These are phyloP conservation scores for Sisyra nigra DNA, from an alignment of 2,888 invertebrate species.

Conservation along the genomic window DNA sequence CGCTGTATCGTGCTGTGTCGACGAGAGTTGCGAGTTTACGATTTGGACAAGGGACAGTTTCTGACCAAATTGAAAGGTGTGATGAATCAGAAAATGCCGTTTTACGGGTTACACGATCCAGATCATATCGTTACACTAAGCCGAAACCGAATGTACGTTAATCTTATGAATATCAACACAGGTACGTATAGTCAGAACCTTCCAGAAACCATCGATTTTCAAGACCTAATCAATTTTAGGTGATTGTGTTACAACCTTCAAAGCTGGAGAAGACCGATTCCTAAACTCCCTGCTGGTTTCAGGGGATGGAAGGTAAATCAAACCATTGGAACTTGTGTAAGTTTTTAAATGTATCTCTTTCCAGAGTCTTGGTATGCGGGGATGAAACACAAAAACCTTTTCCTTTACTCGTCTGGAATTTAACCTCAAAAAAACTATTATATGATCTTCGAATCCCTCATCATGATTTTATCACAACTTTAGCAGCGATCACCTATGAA, in stretches of 20 bases:
- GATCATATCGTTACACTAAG: conserved; percentile 69
- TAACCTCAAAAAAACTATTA: conserved; percentile 65
- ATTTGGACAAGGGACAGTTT: conserved; percentile 58
- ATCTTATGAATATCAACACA: conserved; percentile 67
- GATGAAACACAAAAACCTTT: conserved; percentile 89
- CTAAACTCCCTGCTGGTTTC: conserved; percentile 75
- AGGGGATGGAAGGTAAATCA: conserved; percentile 58
- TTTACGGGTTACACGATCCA: conserved; percentile 67
- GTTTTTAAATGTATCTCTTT: conserved; percentile 12
- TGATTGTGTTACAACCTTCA: conserved; percentile 73
- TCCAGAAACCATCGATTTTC: neutral
- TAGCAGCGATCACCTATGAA: conserved; percentile 74
- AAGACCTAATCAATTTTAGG: conserved; percentile 31
- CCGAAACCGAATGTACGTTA: conserved; percentile 78
- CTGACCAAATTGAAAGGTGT: conserved; percentile 64
- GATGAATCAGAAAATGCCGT: conserved; percentile 89
- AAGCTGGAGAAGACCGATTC: conserved; percentile 80
- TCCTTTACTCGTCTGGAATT: conserved; percentile 77
- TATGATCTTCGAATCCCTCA: conserved; percentile 79
- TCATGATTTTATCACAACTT: conserved; percentile 72
- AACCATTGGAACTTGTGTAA: neutral
- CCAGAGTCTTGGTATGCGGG: conserved; percentile 69
- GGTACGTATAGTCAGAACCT: conserved; percentile 28
- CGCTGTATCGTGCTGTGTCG: conserved; percentile 67
- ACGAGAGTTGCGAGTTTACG: conserved; percentile 63